Percentiles rank a stretch among this genome's conserved stretches.
Evolutionary conservation across 2,113 vertebrate genomes (phyloP).

Genomic region (Onychorhynchus coronatus): DNA sequence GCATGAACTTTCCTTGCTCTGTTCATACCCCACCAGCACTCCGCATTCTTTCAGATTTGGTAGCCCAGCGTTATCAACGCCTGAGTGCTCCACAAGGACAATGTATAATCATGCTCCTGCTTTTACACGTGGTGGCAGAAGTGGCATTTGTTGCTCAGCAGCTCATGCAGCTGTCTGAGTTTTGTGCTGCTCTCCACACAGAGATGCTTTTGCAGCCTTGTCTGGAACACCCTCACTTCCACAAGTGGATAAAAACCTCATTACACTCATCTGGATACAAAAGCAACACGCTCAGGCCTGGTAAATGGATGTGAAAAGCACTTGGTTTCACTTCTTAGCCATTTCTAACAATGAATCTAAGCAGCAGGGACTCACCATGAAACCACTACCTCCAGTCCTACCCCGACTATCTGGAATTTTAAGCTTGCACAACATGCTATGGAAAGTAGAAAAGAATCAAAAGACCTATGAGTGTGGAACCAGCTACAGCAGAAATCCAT

Average conservation of each 20-base stretch:
- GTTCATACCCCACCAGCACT: not conserved
- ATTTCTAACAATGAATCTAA: not conserved
- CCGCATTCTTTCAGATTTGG: not conserved
- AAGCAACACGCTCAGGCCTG: not conserved
- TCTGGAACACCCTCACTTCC: not conserved
- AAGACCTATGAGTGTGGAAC: not conserved
- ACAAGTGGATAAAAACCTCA: not conserved
- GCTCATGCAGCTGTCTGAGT: not conserved
- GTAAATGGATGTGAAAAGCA: not conserved
- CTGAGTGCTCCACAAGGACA: not conserved
- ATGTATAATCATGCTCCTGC: rapidly evolving
- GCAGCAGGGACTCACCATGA: not conserved
- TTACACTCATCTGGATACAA: not conserved
- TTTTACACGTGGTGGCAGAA: not conserved
- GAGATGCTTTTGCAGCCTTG: not conserved
- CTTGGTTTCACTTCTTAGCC: not conserved
- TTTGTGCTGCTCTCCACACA: not conserved
- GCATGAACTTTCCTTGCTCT: not conserved
- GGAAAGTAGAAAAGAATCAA: not conserved
- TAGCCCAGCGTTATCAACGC: not conserved
- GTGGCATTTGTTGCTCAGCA: not conserved
- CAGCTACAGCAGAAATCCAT: not conserved
- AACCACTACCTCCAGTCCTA: not conserved
- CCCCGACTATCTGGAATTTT: rapidly evolving
- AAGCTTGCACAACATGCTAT: not conserved